Evolutionary conservation across 2,797 vertebrate genomes (phyloP).

Genomic region (Tauraco hartlaubi): DNA sequence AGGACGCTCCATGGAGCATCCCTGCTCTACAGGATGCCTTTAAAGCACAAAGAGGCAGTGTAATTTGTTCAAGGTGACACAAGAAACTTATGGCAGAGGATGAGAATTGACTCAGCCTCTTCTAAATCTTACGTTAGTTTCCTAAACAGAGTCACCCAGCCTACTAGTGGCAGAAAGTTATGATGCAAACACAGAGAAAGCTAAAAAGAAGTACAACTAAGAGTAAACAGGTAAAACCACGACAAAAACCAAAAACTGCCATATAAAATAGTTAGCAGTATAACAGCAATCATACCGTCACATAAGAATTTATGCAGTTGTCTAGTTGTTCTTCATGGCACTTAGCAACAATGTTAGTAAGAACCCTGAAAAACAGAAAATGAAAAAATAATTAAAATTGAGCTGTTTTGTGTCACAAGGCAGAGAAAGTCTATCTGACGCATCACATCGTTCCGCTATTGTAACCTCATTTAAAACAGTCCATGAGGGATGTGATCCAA

Average conservation of each 20-base stretch:
- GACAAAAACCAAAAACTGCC: fast-evolving
- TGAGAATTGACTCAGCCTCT: background rate
- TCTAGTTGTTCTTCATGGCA: conserved; percentile 95
- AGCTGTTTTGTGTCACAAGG: background rate
- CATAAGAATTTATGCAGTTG: conserved; percentile 91
- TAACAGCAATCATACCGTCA: conserved; percentile 82
- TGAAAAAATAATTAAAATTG: background rate
- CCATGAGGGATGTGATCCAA: background rate
- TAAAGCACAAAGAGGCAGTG: background rate
- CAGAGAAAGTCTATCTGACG: background rate
- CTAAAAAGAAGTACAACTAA: background rate
- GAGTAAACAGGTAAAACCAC: background rate
- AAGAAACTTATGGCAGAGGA: background rate
- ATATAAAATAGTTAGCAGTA: background rate
- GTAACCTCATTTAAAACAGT: background rate
- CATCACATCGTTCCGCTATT: background rate
- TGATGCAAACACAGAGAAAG: background rate
- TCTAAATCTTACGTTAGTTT: background rate
- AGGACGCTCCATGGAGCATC: background rate
- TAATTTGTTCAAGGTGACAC: background rate
- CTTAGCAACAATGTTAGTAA: conserved; percentile 93
- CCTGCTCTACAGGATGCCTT: background rate
- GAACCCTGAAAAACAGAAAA: conserved; percentile 84
- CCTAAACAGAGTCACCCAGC: background rate
- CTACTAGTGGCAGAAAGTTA: background rate